Evolutionary conservation across 2,888 invertebrate genomes (phyloP).

Genomic region (Calliscelio sp.): DNA sequence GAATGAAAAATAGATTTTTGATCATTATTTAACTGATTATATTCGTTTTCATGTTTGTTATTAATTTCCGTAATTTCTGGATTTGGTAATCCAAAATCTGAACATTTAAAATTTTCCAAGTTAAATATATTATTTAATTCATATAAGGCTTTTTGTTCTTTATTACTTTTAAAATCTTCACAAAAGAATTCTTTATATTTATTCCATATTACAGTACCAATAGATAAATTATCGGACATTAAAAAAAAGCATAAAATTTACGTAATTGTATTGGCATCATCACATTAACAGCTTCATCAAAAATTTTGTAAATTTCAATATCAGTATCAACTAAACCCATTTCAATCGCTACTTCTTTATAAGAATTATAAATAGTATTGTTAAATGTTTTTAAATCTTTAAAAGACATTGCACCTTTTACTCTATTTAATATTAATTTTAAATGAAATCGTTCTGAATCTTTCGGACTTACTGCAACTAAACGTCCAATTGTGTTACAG

Average conservation of each 20-base stretch:
- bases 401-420: constrained; percentile 48
- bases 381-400: constrained; percentile 53
- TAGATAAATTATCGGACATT: not conserved
- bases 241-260: not conserved
- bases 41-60: too few relatives aligned
- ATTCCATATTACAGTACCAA: not conserved
- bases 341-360: constrained; percentile 39
- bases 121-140: not conserved
- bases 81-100: not conserved
- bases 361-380: constrained; percentile 22
- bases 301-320: constrained; percentile 28
- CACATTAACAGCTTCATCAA: constrained; percentile 1
- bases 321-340: constrained; percentile 38
- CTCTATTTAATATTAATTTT: constrained; percentile 53
- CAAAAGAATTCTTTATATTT: not conserved
- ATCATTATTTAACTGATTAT: too few relatives aligned
- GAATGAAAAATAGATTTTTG: too few relatives aligned
- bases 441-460: constrained; percentile 61
- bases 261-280: not conserved
- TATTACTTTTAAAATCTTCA: not conserved
- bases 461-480: constrained; percentile 52
- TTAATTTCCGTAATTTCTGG: too few relatives aligned
- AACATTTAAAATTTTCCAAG: not conserved
- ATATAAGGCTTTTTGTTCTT: not conserved
- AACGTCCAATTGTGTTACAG: constrained; percentile 48